Evolutionary conservation across 1,140 invertebrate genomes (phyloP), one percentile per base, ranked within the genome.

Genomic region (Nylanderia fulva): DNA sequence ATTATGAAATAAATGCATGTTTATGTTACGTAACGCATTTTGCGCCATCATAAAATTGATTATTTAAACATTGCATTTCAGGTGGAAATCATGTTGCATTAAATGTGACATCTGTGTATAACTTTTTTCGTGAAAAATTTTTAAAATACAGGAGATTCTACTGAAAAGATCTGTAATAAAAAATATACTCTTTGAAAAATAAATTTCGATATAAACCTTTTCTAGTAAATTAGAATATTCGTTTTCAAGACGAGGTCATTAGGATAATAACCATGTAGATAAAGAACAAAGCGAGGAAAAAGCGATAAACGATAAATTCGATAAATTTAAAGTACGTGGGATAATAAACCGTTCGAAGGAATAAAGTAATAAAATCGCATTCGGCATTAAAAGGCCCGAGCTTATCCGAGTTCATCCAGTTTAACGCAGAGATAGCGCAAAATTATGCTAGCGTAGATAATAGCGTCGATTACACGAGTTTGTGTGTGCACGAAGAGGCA

Each of bases 391-490:
- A n/a, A 36, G 33, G 24, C 9, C 29, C 36, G 60, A 48, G 66
- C 52, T 77, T 77, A 77, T 77, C 75, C n/a, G n/a, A n/a, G 9
- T 66, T 29, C 61, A 24, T 6, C 61, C 9, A 52, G 42, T 36
- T 68, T 24, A 29, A 68, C 39, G 4, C 2, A 39, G 39, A 11
- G 39, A 24, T 3, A 24, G 27, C 18, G 75, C 29, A 52, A 77
- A 66, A 77, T 77, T 77, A 77, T 18, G 21, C 36, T 24, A 64
- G 29, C 61, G 29, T 52, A 52, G 42, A 77, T 52, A 33, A 77
- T 36, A 68, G 45, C 21, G 60, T 66, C n/a, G n/a, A 66, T 33
- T 1, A 2, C 24, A 18, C 13, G 24, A 15, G 54, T 39, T 54
- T 56, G 42, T 77, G 61, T 33, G 9, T 79, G 45, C 63, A 27